Base-by-base conservation (phyloP, 1,140 invertebrate genomes). In the Drosophila nasuta region DNA sequence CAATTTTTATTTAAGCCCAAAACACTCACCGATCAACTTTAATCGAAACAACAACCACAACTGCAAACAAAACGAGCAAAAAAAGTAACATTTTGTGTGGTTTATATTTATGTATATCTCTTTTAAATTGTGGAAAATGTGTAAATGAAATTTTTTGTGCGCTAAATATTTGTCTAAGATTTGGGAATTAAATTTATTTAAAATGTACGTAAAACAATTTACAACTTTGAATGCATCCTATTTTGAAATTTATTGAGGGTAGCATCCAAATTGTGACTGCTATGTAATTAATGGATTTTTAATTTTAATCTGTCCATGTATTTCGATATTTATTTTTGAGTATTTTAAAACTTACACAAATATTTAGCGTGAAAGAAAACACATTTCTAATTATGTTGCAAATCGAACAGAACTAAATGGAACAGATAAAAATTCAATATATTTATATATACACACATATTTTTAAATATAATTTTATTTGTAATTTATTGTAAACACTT, bases 1-100 rank as follows among this genome's bases (percentile, higher is more conserved):
- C 77, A 87, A 82, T 79, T 87, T 49, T 71, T 43, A 5, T 20
- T 57, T 57, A 65, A 59, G 60, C 60, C 30, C 58, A 20, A 56
- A 45, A 54, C 52, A 74, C 60, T 63, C 64, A 70, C 60, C 57
- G 60, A 60, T 58, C 56, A 59, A 71, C 13, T 51, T 48, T 38
- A 56, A 56, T 56, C 30, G 30, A 57, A 67, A 25, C n/a, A 65
- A 33, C 30, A 33, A 33, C 33, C 33, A 33, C 33, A 41, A 51
- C 41, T 30, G 57, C 17, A 56, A 52, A 13, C 11, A 51, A 52
- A 38, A 35, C 1, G 17, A 45, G 54, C 59, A 20, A 63, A 41
- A 56, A 25, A 45, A 45, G 28, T 41, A 20, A 52, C 41, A 51
- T n/a, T 46, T 56, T n/a, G 10, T 49, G 43, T 38, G 41, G 54